Evolutionary conservation across 1,140 invertebrate genomes (phyloP).

Genomic region (Penaeus indicus): DNA sequence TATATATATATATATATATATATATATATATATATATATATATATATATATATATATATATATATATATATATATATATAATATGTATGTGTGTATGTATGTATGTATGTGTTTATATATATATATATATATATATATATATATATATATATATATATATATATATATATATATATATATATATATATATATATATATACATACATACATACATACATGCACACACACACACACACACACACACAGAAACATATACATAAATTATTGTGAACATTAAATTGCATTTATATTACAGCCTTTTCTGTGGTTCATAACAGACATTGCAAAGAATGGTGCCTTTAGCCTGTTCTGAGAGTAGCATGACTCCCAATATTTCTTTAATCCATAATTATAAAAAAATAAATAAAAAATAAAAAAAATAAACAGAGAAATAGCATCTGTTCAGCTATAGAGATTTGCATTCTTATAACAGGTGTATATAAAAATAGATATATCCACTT

Average conservation of each 20-base stretch:
- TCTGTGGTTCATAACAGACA: too few relatives aligned
- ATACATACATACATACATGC: too few relatives aligned
- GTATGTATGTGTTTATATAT: slow-evolving; percentile 1
- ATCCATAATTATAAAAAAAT: too few relatives aligned
- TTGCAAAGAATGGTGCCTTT: too few relatives aligned
- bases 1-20: slow-evolving; percentile 35
- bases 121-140: slow-evolving; percentile 35
- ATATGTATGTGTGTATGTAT: not conserved
- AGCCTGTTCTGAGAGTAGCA: too few relatives aligned
- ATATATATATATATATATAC: slow-evolving; percentile 36
- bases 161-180: slow-evolving; percentile 17
- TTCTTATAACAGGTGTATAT: slow-evolving; percentile 16
- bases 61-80: slow-evolving; percentile 36
- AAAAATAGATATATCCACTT: slow-evolving; percentile 24
- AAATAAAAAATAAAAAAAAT: too few relatives aligned
- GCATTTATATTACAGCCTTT: too few relatives aligned
- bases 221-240: too few relatives aligned
- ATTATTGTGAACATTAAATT: too few relatives aligned
- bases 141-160: slow-evolving; percentile 16
- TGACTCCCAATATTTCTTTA: too few relatives aligned
- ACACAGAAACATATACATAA: too few relatives aligned
- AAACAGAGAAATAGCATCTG: not conserved
- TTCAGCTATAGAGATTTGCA: not conserved
- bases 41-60: slow-evolving; percentile 21
- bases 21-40: slow-evolving; percentile 18